Conservation (phyloP, 2,797 vertebrate species). For the Siniperca obscura region DNA sequence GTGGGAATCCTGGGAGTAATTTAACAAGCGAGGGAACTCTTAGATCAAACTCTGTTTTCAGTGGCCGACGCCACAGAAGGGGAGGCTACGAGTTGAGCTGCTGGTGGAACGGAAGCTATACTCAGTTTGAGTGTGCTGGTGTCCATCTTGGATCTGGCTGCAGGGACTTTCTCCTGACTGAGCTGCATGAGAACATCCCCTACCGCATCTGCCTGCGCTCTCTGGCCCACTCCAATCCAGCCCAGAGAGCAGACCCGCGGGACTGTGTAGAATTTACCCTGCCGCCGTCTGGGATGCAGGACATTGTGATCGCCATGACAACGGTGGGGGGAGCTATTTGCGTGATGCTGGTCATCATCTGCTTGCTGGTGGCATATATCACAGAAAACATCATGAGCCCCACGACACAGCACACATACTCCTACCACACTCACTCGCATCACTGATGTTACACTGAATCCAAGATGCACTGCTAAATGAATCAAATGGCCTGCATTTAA, state of each 20-base stretch:
- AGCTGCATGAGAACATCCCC: slow-evolving; percentile 92
- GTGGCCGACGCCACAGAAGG: slow-evolving; percentile 73
- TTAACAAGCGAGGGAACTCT: slow-evolving; percentile 33
- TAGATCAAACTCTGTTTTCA: slow-evolving; percentile 58
- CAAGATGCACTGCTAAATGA: slow-evolving; percentile 24
- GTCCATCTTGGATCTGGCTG: slow-evolving; percentile 91
- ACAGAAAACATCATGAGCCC: slow-evolving; percentile 97
- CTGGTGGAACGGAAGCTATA: slow-evolving; percentile 96
- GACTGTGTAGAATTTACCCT: slow-evolving; percentile 94
- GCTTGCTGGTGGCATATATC: slow-evolving; percentile 97
- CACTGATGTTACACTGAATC: slow-evolving; percentile 60
- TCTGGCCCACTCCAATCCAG: slow-evolving; percentile 71
- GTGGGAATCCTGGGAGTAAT: slow-evolving; percentile 33
- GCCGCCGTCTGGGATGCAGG: slow-evolving; percentile 92
- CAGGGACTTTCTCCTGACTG: slow-evolving; percentile 91
- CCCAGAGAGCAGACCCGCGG: slow-evolving; percentile 57
- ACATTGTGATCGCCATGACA: slow-evolving; percentile 98
- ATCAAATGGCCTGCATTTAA: slow-evolving; percentile 26
- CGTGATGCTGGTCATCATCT: slow-evolving; percentile 99
- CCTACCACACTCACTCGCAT: slow-evolving; percentile 79
- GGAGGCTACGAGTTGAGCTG: slow-evolving; percentile 92
- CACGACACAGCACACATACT: slow-evolving; percentile 78
- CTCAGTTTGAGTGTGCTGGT: slow-evolving; percentile 93
- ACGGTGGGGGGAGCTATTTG: slow-evolving; percentile 98
- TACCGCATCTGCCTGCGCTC: slow-evolving; percentile 93